phyloP scores from a whole-genome alignment of 2,113 vertebrate species.

The Xyrauchen texanus region DNA sequence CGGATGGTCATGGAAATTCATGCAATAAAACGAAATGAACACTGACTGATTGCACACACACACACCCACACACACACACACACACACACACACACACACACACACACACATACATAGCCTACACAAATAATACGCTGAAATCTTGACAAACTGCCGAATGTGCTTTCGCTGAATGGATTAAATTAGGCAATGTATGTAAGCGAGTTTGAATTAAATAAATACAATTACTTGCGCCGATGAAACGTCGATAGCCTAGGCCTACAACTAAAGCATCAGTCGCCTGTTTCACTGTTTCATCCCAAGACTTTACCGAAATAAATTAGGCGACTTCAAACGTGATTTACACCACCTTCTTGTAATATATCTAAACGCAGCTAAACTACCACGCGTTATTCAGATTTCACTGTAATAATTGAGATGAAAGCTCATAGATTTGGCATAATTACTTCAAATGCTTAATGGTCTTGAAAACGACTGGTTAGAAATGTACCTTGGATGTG shows the following conservation, averaged over 20 bases:
- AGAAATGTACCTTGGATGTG: slow-evolving; percentile 92
- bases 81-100: too few species aligned
- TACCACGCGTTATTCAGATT: slow-evolving; percentile 91
- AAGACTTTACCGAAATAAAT: slow-evolving; percentile 62
- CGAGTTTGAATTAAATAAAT: slow-evolving; percentile 87
- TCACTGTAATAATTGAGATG: slow-evolving; percentile 89
- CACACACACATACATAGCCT: too few species aligned
- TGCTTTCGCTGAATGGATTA: slow-evolving; percentile 60
- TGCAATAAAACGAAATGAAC: background rate
- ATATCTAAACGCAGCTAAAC: slow-evolving; percentile 91
- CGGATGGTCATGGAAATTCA: background rate
- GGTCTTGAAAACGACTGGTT: slow-evolving; percentile 88
- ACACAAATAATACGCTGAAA: slow-evolving; percentile 14
- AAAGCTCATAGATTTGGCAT: slow-evolving; percentile 90
- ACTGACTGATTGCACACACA: background rate
- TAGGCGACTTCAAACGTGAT: slow-evolving; percentile 89
- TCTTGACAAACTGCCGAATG: slow-evolving; percentile 74
- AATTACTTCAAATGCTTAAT: slow-evolving; percentile 90
- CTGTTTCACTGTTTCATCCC: slow-evolving; percentile 55
- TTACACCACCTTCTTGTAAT: slow-evolving; percentile 87
- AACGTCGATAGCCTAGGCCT: too few species aligned
- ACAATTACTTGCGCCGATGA: slow-evolving; percentile 92
- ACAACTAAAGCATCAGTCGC: slow-evolving; percentile 79
- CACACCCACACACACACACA: too few species aligned
- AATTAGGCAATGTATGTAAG: slow-evolving; percentile 71